Conservation (phyloP, 2,113 vertebrate genomes). For the Mugil cephalus region DNA sequence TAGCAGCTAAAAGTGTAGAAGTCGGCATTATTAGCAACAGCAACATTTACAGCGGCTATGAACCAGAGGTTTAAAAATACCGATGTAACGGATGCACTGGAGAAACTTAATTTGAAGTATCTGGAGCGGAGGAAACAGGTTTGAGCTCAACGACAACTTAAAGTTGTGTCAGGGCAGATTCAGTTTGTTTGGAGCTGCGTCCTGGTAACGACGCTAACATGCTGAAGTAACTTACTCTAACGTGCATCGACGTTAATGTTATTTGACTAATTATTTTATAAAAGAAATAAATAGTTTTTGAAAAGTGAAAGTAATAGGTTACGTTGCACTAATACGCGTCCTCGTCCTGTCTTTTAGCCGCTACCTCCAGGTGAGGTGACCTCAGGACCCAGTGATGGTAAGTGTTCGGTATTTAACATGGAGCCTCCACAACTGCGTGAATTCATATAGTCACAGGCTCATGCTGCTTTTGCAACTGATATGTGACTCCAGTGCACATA, state of each 20-base stretch:
- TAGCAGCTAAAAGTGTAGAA: not conserved
- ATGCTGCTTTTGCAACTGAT: too few relatives aligned
- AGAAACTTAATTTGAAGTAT: constrained; percentile 55
- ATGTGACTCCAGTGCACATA: too few relatives aligned
- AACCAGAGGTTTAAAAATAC: not conserved
- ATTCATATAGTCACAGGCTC: too few relatives aligned
- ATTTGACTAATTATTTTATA: too few relatives aligned
- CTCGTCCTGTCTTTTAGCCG: constrained; percentile 15
- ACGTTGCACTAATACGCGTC: not conserved
- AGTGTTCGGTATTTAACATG: not conserved
- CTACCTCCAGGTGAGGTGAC: not conserved
- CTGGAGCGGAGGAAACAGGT: constrained; percentile 57
- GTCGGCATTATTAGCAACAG: not conserved
- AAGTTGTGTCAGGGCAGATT: not conserved
- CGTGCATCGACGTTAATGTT: not conserved
- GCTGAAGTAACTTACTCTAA: not conserved
- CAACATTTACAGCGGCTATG: constrained; percentile 7
- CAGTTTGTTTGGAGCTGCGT: not conserved
- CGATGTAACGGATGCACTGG: not conserved
- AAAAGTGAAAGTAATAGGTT: too few relatives aligned
- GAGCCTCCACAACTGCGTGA: not conserved
- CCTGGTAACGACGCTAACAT: not conserved
- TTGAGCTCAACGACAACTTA: not conserved
- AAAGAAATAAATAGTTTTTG: too few relatives aligned
- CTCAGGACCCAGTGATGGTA: constrained; percentile 17